Evolutionary conservation across 1,140 invertebrate genomes (phyloP).

Genomic region (Gryllus bimaculatus): DNA sequence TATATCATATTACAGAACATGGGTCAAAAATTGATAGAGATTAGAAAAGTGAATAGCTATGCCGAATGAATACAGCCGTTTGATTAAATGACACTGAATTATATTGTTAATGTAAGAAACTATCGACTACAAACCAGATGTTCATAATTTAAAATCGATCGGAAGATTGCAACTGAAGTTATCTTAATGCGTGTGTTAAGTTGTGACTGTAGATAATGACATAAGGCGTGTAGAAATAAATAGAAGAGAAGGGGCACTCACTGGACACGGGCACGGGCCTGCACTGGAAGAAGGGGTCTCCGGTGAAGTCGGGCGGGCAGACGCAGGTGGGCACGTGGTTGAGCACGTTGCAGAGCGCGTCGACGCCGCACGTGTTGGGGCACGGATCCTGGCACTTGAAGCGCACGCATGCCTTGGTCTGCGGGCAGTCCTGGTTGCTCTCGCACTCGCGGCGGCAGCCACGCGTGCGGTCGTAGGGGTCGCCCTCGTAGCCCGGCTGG

Average conservation of each 20-base stretch:
- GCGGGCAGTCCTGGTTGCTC: slow-evolving; percentile 58
- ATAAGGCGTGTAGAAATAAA: no score
- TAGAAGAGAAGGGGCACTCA: not conserved
- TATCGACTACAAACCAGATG: no score
- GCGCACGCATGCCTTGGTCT: slow-evolving; percentile 56
- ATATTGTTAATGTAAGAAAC: no score
- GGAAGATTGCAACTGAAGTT: no score
- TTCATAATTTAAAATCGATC: no score
- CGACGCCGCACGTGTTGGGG: slow-evolving; percentile 57
- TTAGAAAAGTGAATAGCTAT: no score
- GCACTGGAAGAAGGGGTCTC: slow-evolving; percentile 65
- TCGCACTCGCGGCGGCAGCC: slow-evolving; percentile 72
- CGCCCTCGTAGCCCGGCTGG: slow-evolving; percentile 60
- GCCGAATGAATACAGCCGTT: no score
- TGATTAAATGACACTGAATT: no score
- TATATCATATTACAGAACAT: no score
- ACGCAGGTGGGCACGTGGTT: slow-evolving; percentile 66
- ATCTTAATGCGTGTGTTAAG: no score
- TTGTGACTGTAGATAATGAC: no score
- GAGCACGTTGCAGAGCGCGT: slow-evolving; percentile 61
- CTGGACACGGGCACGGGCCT: slow-evolving; percentile 27
- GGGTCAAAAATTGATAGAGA: no score
- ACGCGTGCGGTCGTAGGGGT: slow-evolving; percentile 54
- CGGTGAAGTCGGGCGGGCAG: slow-evolving; percentile 60
- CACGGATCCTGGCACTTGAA: slow-evolving; percentile 71